These are phyloP conservation scores for Ageneiosus marmoratus DNA, from an alignment of 2,113 vertebrate species.

Conservation along the genomic window DNA sequence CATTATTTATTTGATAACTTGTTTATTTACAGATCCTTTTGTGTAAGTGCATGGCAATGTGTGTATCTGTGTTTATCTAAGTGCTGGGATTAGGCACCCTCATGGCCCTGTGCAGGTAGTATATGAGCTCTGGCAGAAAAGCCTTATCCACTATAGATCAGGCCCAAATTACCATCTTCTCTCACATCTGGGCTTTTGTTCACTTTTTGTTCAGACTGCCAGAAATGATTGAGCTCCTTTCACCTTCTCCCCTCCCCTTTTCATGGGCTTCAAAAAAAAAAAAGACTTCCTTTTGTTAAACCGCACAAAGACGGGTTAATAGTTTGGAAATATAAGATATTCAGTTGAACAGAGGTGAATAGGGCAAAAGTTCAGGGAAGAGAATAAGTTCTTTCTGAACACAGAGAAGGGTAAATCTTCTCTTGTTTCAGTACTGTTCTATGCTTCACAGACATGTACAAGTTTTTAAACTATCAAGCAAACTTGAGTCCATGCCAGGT, in stretches of 20 bases:
- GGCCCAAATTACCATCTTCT: conserved; percentile 82
- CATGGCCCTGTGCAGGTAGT: conserved; percentile 75
- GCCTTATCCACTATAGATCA: conserved; percentile 82
- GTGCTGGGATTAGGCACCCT: conserved; percentile 65
- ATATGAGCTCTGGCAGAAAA: conserved; percentile 80
- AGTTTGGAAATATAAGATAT: conserved; percentile 78
- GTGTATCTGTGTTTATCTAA: conserved; percentile 63
- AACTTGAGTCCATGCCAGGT: conserved; percentile 10
- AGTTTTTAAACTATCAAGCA: conserved; percentile 23
- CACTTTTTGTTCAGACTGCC: conserved; percentile 73
- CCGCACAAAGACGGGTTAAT: conserved; percentile 80
- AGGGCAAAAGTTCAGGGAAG: conserved; percentile 69
- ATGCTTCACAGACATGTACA: conserved; percentile 40
- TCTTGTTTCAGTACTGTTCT: conserved; percentile 57
- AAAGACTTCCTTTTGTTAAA: conserved; percentile 78
- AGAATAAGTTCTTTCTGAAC: conserved; percentile 55
- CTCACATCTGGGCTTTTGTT: conserved; percentile 86
- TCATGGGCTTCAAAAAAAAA: conserved; percentile 64
- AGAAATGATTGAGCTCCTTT: conserved; percentile 81
- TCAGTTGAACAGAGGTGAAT: conserved; percentile 77
- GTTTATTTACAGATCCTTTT: neutral
- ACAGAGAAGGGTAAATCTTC: conserved; percentile 55
- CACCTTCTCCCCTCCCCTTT: conserved; percentile 57
- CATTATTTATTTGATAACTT: no score
- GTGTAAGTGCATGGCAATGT: neutral